Percentiles rank a stretch among this genome's conserved stretches.
phyloP scores from a whole-genome alignment of 2,888 invertebrate genomes.

The Antitype chi region DNA sequence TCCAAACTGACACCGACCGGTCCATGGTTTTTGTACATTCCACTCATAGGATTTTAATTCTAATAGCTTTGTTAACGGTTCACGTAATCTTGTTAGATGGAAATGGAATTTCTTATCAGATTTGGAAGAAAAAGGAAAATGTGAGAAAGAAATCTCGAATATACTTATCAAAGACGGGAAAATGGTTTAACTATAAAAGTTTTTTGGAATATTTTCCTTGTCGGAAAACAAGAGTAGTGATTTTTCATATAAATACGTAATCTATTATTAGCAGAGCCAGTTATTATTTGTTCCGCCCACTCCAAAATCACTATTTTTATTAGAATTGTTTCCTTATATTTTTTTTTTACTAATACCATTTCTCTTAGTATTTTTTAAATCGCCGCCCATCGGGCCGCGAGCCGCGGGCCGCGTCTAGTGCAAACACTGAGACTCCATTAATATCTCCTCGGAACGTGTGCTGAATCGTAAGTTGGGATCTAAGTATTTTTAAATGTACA shows the following conservation, averaged over 20 bases:
- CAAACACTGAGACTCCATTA: constrained; percentile 76
- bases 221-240: constrained; percentile 29
- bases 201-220: constrained; percentile 44
- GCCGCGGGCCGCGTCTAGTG: constrained; percentile 61
- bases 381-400: constrained; percentile 56
- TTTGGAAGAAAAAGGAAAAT: constrained; percentile 49
- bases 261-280: constrained; percentile 17
- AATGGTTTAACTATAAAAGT: constrained; percentile 41
- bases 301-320: constrained; percentile 6
- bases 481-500: constrained; percentile 70
- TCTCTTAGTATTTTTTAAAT: constrained; percentile 57
- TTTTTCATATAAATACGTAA: constrained; percentile 30
- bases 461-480: constrained; percentile 74
- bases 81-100: constrained; percentile 55
- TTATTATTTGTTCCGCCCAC: constrained; percentile 12
- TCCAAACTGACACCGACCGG: constrained; percentile 66
- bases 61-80: constrained; percentile 61
- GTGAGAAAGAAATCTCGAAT: constrained; percentile 28
- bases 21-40: constrained; percentile 60
- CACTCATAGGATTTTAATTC: constrained; percentile 65
- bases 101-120: constrained; percentile 57
- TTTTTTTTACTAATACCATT: not conserved
- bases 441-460: constrained; percentile 74
- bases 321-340: constrained; percentile 6
- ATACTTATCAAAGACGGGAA: constrained; percentile 50